Evolutionary conservation across 2,113 vertebrate species (phyloP), one percentile per base, ranked within the genome.

Genomic region (Todiramphus chloris): DNA sequence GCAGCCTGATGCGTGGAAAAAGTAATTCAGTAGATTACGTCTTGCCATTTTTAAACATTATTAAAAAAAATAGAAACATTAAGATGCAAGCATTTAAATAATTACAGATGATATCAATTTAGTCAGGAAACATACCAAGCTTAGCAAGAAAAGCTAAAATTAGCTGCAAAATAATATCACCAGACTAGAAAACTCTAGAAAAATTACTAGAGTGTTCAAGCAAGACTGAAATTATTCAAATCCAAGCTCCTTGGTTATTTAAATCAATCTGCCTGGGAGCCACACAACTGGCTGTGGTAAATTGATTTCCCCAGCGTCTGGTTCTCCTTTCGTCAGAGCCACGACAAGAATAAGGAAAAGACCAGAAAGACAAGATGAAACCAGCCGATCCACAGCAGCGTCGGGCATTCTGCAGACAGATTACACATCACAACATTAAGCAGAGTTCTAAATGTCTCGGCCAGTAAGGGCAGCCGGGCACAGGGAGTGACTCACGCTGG

Each of bases 191-290:
- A 92, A 59, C 83, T 92, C 93, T 70, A 92, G 95, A 95, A 94
- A 91, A 66, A 82, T 79, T 91, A 93, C 64, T 84, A 21, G 50
- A 82, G 75, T 63, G 73, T 68, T 96, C 91, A 89, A 94, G 89
- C 69, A 91, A 89, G 80, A 84, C 91, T 89, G 60, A 89, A 89
- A 95, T 94, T 95, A 93, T 92, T 95, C 93, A 94, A 72, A 94
- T 87, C 56, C 56, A 66, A 89, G 74, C 60, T 87, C 78, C 91
- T 87, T 75, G 83, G 64, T 94, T 91, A 94, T 89, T 91, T 88
- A 92, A 96, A 96, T 95, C 92, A 94, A 95, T 84, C 89, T 95
- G 83, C 95, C 93, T 82, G 66, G 90, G 89, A 97, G 95, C 72
- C 75, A 90, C 89, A 77, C 63, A 92, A 88, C 95, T 48, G 64